Percentiles rank a stretch among this genome's conserved stretches.
Evolutionary conservation across 2,113 vertebrate species (phyloP).

Genomic region (Neolamprologus longior): DNA sequence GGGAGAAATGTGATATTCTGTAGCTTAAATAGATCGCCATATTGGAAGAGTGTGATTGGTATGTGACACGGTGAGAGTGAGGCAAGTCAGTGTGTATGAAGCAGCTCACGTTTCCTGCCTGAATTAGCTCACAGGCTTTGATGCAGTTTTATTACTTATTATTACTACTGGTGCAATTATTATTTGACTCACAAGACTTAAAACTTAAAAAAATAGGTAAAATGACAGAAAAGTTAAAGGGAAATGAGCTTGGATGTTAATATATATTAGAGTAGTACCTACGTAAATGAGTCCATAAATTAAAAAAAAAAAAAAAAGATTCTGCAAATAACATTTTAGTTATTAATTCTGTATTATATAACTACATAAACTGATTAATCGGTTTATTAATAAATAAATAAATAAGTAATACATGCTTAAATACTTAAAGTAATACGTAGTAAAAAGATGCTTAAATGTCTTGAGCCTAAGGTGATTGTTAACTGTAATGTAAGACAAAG

Average conservation of each 20-base stretch:
- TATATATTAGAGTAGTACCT: not conserved
- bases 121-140: not conserved
- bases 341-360: not conserved
- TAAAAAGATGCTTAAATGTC: not conserved
- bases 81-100: not conserved
- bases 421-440: not conserved
- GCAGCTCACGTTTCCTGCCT: not conserved
- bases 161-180: not conserved
- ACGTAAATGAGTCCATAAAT: not conserved
- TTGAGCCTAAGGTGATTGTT: not conserved
- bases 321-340: not conserved
- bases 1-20: not conserved
- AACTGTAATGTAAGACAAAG: not conserved
- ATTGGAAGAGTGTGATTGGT: not conserved
- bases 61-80: not conserved
- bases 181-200: not conserved
- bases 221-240: not conserved
- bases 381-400: not conserved
- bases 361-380: not conserved
- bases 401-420: not conserved
- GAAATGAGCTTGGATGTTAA: not conserved
- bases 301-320: rapidly evolving
- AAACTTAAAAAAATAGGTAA: not conserved
- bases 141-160: not conserved
- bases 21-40: not conserved